These are phyloP conservation scores for Drosophila neotestacea DNA, from an alignment of 2,888 invertebrate genomes.

Conservation along the genomic window DNA sequence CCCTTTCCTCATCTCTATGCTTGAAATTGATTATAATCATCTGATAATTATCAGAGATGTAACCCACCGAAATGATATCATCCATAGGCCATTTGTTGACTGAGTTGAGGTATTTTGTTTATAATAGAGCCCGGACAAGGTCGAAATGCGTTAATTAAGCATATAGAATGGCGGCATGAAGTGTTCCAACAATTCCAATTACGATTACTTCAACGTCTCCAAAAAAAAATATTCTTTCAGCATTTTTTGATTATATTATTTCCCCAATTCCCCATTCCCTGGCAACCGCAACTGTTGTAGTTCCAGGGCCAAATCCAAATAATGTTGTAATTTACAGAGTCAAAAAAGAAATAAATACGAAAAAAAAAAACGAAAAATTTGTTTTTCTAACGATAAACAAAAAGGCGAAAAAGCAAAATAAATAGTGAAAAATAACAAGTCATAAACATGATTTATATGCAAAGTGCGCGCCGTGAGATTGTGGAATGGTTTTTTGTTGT, in stretches of 20 bases:
- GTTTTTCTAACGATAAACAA: conserved; percentile 66
- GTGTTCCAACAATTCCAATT: conserved; percentile 28
- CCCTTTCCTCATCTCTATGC: not conserved
- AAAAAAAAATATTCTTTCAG: conserved; percentile 27
- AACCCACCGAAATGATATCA: conserved; percentile 38
- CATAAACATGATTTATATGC: conserved; percentile 82
- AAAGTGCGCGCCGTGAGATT: conserved; percentile 69
- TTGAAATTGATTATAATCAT: not conserved
- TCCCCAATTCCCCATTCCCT: not conserved
- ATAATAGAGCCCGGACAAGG: conserved; percentile 43
- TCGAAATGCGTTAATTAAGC: conserved; percentile 55
- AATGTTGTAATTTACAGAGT: conserved; percentile 72
- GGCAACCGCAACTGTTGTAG: conserved; percentile 9
- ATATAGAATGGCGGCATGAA: conserved; percentile 35
- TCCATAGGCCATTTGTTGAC: conserved; percentile 16
- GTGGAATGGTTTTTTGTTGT: conserved; percentile 22
- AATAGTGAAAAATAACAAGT: conserved; percentile 80
- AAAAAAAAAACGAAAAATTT: conserved; percentile 27
- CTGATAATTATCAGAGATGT: not conserved
- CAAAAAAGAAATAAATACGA: conserved; percentile 10
- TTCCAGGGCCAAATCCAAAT: conserved; percentile 62
- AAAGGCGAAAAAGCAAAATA: conserved; percentile 69
- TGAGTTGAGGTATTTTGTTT: conserved; percentile 29
- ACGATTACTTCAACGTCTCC: conserved; percentile 27
- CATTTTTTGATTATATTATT: conserved; percentile 15